Evolutionary conservation across 2,888 invertebrate genomes (phyloP).

Genomic region (Bhutanitis thaidina): DNA sequence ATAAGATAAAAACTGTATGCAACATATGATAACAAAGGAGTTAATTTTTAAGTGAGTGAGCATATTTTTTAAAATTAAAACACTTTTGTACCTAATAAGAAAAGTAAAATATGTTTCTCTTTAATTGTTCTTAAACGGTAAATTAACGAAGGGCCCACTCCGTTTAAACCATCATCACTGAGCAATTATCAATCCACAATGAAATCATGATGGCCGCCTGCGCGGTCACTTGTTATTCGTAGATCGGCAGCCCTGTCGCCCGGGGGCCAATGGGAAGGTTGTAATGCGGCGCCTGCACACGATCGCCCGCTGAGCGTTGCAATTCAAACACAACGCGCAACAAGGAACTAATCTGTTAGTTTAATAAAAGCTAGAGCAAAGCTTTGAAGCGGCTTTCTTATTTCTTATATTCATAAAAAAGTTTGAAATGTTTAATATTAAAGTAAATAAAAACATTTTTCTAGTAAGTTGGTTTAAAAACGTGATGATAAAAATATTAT

Average conservation of each 20-base stretch:
- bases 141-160: background rate
- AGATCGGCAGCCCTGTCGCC: conserved; percentile 71
- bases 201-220: conserved; percentile 62
- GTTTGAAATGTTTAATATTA: too few relatives aligned
- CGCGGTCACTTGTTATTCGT: conserved; percentile 56
- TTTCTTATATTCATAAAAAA: background rate
- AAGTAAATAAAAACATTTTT: too few relatives aligned
- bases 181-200: conserved; percentile 43
- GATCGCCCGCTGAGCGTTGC: conserved; percentile 64
- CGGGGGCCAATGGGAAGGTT: conserved; percentile 63
- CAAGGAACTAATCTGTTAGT: conserved; percentile 28
- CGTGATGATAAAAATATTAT: too few relatives aligned
- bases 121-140: background rate
- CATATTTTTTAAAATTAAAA: too few relatives aligned
- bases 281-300: conserved; percentile 69
- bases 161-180: background rate
- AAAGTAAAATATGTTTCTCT: too few relatives aligned
- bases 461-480: too few relatives aligned
- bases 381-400: background rate
- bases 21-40: too few relatives aligned
- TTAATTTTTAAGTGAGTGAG: too few relatives aligned
- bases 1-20: too few relatives aligned
- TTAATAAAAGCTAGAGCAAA: background rate
- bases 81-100: too few relatives aligned
- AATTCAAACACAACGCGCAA: conserved; percentile 51